phyloP scores from a whole-genome alignment of 35 echinoderm and acorn worm genomes.

The Lytechinus pictus region DNA sequence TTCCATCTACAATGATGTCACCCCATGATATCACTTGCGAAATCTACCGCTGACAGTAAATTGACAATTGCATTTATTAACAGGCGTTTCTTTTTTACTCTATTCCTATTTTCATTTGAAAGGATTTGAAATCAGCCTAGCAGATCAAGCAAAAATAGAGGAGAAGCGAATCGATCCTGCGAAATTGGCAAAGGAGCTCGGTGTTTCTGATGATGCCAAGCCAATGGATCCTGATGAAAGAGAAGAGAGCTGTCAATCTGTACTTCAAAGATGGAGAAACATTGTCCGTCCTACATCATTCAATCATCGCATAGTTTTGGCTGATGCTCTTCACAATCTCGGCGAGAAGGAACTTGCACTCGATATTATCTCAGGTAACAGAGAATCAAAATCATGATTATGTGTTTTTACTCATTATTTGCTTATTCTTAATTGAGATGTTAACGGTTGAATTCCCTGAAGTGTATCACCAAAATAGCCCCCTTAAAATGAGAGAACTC shows the following conservation, averaged over 20 bases:
- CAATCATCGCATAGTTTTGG: not conserved
- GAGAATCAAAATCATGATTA: too few relatives aligned
- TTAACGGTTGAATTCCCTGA: too few relatives aligned
- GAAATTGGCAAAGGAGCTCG: not conserved
- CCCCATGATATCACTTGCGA: too few relatives aligned
- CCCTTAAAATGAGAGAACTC: too few relatives aligned
- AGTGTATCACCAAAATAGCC: too few relatives aligned
- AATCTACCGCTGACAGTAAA: too few relatives aligned
- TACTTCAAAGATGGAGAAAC: not conserved
- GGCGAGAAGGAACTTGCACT: not conserved
- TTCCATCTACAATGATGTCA: too few relatives aligned
- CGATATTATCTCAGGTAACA: not conserved
- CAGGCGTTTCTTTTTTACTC: too few relatives aligned
- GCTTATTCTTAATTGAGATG: too few relatives aligned
- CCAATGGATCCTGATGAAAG: too few relatives aligned
- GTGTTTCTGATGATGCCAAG: not conserved
- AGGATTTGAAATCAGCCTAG: not conserved
- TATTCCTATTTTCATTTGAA: not conserved
- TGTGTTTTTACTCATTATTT: not conserved
- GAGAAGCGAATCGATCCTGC: not conserved
- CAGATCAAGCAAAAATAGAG: not conserved
- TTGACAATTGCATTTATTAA: too few relatives aligned
- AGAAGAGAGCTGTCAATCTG: not conserved
- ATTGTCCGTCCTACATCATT: not conserved
- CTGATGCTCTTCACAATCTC: not conserved